Conservation (phyloP, 2,797 vertebrate species). For the Peromyscus melanophrys region DNA sequence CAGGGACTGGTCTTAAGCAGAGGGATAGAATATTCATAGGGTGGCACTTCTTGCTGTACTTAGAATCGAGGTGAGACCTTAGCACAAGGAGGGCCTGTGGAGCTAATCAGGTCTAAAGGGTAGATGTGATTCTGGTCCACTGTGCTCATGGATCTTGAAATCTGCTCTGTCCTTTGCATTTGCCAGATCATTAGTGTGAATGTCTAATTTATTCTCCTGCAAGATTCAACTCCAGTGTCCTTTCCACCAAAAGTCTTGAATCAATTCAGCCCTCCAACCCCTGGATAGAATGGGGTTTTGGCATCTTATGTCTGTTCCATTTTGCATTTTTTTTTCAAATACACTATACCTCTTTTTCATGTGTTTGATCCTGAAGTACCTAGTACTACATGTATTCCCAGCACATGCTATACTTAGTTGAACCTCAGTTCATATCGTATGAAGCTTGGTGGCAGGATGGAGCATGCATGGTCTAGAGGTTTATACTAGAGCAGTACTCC, state of each 20-base stretch:
- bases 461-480: no score
- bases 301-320: not conserved
- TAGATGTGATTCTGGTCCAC: fast-evolving
- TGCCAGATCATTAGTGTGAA: not conserved
- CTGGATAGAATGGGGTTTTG: not conserved
- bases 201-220: not conserved
- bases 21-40: not conserved
- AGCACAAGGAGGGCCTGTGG: fast-evolving
- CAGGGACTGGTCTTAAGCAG: not conserved
- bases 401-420: not conserved
- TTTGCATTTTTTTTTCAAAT: not conserved
- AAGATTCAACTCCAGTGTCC: not conserved
- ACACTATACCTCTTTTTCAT: not conserved
- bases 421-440: not conserved
- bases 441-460: no score
- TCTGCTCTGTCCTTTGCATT: not conserved
- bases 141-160: not conserved
- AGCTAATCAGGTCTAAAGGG: not conserved
- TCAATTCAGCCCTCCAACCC: not conserved
- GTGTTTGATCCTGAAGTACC: not conserved
- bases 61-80: not conserved
- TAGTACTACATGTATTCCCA: not conserved
- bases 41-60: not conserved
- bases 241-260: not conserved
- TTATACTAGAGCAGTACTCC: not conserved